Conservation (phyloP, 2,113 vertebrate species). For the Euleptes europaea region DNA sequence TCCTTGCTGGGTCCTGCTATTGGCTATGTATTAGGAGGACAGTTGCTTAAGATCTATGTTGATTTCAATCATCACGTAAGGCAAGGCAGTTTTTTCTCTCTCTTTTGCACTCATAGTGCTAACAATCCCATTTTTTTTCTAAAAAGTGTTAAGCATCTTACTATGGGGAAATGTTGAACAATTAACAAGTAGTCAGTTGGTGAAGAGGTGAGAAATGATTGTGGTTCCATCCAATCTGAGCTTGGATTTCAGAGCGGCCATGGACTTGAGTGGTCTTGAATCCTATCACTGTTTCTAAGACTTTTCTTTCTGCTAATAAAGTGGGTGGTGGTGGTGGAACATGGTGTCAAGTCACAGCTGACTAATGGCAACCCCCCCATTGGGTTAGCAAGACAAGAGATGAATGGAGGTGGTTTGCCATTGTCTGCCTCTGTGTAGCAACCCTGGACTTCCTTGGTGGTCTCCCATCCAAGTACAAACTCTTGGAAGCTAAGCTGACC, state of each 20-base stretch:
- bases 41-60: slow-evolving; percentile 79
- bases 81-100: slow-evolving; percentile 62
- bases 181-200: background rate
- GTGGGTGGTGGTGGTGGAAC: no score
- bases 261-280: background rate
- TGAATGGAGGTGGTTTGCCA: no score
- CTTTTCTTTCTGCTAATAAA: no score
- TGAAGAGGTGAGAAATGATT: background rate
- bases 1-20: slow-evolving; percentile 80
- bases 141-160: background rate
- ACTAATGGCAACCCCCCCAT: no score
- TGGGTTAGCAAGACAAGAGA: no score
- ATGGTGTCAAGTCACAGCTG: no score
- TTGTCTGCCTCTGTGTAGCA: no score
- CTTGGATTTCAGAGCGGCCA: no score
- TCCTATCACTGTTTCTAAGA: background rate
- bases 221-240: background rate
- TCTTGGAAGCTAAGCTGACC: no score
- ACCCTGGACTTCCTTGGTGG: no score
- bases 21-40: slow-evolving; percentile 81
- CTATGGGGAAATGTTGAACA: background rate
- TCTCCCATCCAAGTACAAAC: no score
- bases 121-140: slow-evolving; percentile 7
- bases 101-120: background rate
- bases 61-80: slow-evolving; percentile 70